Percentiles rank a stretch among this genome's conserved stretches.
phyloP scores from a whole-genome alignment of 2,797 vertebrate species.

The Arrhamphus sclerolepis region DNA sequence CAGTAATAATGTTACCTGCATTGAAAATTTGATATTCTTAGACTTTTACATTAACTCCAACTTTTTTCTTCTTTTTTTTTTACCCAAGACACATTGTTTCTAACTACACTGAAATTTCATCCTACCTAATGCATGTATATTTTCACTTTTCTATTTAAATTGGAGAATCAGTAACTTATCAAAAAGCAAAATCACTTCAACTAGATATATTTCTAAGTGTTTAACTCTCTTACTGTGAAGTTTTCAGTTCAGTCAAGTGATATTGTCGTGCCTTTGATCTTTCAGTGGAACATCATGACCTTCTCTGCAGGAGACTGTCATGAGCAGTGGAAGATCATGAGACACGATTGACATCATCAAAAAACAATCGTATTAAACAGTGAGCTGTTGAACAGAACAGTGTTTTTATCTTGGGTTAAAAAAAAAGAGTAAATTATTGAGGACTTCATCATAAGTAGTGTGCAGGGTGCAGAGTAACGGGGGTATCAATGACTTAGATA shows the following conservation, averaged over 20 bases:
- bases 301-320: neutral
- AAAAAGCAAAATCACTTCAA: too few species aligned
- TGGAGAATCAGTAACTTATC: neutral
- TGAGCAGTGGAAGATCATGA: neutral
- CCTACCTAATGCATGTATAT: too few species aligned
- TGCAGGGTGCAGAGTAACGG: neutral
- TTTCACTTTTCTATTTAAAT: neutral
- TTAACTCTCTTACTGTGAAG: too few species aligned
- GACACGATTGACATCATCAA: neutral
- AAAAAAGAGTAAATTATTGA: neutral
- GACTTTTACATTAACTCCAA: too few species aligned
- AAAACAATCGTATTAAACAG: neutral
- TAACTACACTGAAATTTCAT: neutral
- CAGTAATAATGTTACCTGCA: neutral
- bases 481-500: neutral
- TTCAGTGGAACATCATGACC: neutral
- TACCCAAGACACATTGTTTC: conserved; percentile 15
- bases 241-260: too few species aligned
- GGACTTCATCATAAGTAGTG: neutral
- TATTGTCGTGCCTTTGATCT: neutral
- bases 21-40: neutral
- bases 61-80: neutral
- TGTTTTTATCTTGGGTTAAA: conserved; percentile 26
- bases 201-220: too few species aligned
- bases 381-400: neutral